Conservation (phyloP, 2,888 invertebrate genomes). For the Vesta saturnalis region DNA sequence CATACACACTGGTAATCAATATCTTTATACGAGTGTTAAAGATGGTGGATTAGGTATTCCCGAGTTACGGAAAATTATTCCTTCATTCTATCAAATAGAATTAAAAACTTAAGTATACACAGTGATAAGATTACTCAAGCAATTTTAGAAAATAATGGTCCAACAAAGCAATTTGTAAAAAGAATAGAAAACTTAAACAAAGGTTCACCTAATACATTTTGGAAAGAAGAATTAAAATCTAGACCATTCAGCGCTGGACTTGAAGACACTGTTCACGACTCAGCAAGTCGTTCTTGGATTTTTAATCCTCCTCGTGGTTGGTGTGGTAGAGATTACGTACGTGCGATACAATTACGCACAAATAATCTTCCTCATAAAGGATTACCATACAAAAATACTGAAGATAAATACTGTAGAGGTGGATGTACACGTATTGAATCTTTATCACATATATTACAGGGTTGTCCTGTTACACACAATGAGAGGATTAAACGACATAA, state of each 20-base stretch:
- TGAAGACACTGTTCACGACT: neutral
- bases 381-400: neutral
- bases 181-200: conserved; percentile 16
- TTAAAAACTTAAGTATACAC: neutral
- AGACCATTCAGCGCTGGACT: conserved; percentile 1
- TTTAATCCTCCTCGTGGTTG: conserved; percentile 33
- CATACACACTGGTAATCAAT: neutral
- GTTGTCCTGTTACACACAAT: neutral
- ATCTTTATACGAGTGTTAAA: neutral
- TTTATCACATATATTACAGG: neutral
- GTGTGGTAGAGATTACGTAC: conserved; percentile 21
- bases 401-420: neutral
- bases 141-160: neutral
- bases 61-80: neutral
- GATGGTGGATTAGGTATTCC: neutral
- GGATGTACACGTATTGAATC: neutral
- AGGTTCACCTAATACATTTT: neutral
- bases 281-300: conserved; percentile 36
- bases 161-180: neutral
- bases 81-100: neutral
- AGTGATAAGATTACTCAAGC: neutral
- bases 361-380: neutral
- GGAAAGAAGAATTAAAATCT: conserved; percentile 14
- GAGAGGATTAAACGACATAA: neutral
- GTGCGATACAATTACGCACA: neutral